Evolutionary conservation across 1,140 invertebrate genomes (phyloP).

Genomic region (Ceratosolen fusciceps): DNA sequence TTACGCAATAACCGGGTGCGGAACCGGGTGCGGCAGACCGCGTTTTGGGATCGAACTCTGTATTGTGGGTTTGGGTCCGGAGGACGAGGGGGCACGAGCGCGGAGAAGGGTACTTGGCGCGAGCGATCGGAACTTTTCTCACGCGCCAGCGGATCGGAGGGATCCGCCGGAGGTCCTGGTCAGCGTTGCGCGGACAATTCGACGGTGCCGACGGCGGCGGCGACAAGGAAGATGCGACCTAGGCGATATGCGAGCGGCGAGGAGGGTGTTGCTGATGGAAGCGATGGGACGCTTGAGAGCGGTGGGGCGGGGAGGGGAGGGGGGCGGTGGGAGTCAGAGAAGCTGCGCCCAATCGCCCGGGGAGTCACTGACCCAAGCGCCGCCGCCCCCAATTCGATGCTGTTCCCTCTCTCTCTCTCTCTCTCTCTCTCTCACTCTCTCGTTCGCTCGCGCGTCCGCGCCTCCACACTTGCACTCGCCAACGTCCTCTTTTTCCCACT

Average conservation of each 20-base stretch:
- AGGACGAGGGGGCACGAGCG: too few relatives aligned
- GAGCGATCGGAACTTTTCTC: too few relatives aligned
- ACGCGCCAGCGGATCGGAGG: too few relatives aligned
- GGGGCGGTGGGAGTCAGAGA: conserved; percentile 18
- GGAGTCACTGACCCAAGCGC: conserved; percentile 59
- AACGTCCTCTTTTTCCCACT: too few relatives aligned
- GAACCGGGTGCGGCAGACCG: too few relatives aligned
- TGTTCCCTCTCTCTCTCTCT: not conserved
- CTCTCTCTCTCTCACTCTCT: too few relatives aligned
- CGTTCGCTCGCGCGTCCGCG: not conserved
- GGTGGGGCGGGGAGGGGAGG: conserved; percentile 30
- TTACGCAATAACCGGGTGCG: too few relatives aligned
- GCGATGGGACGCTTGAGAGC: conserved; percentile 46
- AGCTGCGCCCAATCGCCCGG: conserved; percentile 54
- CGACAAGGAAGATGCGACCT: not conserved
- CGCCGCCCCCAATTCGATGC: conserved; percentile 18
- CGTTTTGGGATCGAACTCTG: too few relatives aligned
- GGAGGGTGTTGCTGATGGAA: conserved; percentile 52
- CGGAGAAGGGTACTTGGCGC: too few relatives aligned
- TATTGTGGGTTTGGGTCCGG: too few relatives aligned
- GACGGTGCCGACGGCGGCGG: not conserved
- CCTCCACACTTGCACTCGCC: too few relatives aligned
- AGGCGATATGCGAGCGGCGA: not conserved
- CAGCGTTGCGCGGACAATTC: not conserved
- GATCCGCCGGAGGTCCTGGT: not conserved